Percentiles rank a stretch among this genome's conserved stretches.
These are phyloP conservation scores for Chelmon rostratus DNA, from an alignment of 2,797 vertebrate species.

Conservation along the genomic window DNA sequence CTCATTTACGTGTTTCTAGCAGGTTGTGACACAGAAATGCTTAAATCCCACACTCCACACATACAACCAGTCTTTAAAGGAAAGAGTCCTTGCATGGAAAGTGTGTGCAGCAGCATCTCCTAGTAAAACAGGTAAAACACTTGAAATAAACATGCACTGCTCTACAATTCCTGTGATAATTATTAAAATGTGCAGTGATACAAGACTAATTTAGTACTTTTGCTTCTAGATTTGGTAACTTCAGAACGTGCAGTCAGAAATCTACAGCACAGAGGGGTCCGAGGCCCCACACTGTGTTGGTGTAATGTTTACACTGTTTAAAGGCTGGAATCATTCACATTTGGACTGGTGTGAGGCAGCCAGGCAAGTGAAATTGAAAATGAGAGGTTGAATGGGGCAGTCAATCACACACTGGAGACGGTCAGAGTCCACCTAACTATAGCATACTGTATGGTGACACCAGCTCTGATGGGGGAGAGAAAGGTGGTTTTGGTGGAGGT, in stretches of 20 bases:
- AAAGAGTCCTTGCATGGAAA: background rate
- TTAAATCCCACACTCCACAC: background rate
- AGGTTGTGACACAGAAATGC: constrained; percentile 8
- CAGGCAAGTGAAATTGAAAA: background rate
- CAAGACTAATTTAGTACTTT: constrained; percentile 2
- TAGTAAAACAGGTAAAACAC: background rate
- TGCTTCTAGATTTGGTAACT: constrained; percentile 12
- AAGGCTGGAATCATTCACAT: background rate
- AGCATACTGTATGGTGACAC: background rate
- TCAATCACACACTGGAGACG: background rate
- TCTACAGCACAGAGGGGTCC: background rate
- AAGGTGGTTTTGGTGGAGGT: background rate
- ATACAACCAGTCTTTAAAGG: background rate
- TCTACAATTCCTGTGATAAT: constrained; percentile 20
- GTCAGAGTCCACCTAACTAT: background rate
- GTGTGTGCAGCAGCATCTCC: background rate
- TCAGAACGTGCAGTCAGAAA: background rate
- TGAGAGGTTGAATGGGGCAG: background rate
- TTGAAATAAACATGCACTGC: background rate
- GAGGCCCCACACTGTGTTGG: background rate
- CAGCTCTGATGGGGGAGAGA: background rate
- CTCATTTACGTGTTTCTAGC: constrained; percentile 21
- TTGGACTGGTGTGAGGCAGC: background rate
- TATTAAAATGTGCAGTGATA: constrained; percentile 27
- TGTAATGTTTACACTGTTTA: background rate